Percentiles rank a stretch among this genome's conserved stretches.
These are phyloP conservation scores for Garrulus glandarius DNA, from an alignment of 2,797 vertebrate species.

Conservation along the genomic window DNA sequence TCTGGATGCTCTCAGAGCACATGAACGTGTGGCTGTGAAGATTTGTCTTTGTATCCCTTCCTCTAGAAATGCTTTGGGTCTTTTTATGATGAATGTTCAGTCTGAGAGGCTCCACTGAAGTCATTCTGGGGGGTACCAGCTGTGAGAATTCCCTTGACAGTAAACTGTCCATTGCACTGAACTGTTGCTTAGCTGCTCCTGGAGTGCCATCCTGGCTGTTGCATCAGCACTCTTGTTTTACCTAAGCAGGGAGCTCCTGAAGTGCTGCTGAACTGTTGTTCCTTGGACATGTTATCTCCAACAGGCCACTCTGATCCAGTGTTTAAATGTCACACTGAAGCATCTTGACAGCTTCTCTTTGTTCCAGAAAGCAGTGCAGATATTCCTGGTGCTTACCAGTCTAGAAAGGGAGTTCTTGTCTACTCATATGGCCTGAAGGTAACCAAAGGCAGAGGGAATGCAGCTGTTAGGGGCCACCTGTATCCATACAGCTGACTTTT, in stretches of 20 bases:
- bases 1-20: background rate
- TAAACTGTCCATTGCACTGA: background rate
- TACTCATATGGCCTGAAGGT: background rate
- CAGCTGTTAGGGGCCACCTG: background rate
- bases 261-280: background rate
- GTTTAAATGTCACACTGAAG: background rate
- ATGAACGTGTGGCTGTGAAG: background rate
- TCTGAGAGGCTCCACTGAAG: background rate
- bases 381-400: background rate
- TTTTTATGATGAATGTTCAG: background rate
- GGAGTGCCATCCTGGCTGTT: background rate
- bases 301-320: accelerated
- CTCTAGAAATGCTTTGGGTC: background rate
- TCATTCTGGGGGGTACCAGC: background rate
- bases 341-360: background rate
- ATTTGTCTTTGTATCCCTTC: background rate
- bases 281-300: accelerated
- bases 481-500: background rate
- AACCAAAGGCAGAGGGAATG: background rate
- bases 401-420: background rate
- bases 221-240: background rate
- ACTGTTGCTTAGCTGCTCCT: background rate
- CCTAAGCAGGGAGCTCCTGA: background rate
- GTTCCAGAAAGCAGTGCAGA: background rate
- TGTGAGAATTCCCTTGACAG: background rate